These are phyloP conservation scores for Rhynchopsitta pachyrhyncha DNA, from an alignment of 2,113 vertebrate genomes.

Conservation along the genomic window DNA sequence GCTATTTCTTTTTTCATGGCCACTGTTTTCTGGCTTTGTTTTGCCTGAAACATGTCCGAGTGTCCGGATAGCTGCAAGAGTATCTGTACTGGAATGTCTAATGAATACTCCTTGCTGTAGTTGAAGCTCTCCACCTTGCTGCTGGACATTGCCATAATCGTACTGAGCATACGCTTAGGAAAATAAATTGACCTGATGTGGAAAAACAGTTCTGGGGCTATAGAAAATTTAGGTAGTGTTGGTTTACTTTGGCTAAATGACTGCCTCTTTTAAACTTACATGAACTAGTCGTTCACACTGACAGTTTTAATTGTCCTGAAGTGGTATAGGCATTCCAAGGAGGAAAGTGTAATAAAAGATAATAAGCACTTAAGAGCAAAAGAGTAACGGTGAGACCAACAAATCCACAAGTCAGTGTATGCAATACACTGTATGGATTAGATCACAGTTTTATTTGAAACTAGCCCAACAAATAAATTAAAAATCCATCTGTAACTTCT, in stretches of 20 bases:
- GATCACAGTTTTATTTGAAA: neutral
- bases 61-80: neutral
- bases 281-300: neutral
- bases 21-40: neutral
- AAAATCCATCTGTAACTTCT: neutral
- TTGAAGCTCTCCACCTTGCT: neutral
- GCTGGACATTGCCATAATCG: neutral
- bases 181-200: neutral
- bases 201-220: neutral
- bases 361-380: neutral
- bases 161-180: neutral
- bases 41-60: neutral
- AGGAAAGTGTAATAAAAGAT: neutral
- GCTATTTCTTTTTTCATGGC: neutral
- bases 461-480: neutral
- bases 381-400: neutral
- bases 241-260: neutral
- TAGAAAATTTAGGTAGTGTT: neutral
- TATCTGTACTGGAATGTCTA: neutral
- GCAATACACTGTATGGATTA: fast-evolving
- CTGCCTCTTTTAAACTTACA: neutral
- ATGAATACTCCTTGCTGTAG: neutral
- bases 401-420: neutral
- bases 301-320: neutral
- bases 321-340: neutral